Conservation (phyloP, 2,888 invertebrate species). For the Eristalinus sepulchralis region DNA sequence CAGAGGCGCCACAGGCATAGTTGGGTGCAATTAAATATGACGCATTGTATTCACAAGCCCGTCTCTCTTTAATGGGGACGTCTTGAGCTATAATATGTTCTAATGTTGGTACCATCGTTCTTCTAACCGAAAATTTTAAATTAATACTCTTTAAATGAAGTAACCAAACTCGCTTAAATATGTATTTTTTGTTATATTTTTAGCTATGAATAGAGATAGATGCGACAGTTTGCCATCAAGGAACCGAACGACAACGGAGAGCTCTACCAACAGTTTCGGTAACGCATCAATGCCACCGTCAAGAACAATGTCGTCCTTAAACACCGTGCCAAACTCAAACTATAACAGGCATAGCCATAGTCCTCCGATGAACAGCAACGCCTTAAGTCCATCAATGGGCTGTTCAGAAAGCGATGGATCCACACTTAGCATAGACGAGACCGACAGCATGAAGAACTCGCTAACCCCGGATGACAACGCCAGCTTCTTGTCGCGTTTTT, state of each 20-base stretch:
- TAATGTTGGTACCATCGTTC: no score
- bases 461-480: constrained; percentile 84
- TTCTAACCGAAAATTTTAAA: not conserved
- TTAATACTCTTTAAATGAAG: not conserved
- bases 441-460: constrained; percentile 83
- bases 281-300: constrained; percentile 79
- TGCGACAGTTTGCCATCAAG: constrained; percentile 92
- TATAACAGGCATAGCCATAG: constrained; percentile 80
- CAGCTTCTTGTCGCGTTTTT: constrained; percentile 75
- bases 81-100: no score
- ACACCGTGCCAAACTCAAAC: constrained; percentile 80
- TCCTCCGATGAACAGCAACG: constrained; percentile 80
- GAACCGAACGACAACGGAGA: constrained; percentile 86
- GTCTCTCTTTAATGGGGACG: no score
- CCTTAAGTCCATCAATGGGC: constrained; percentile 83
- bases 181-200: constrained; percentile 53
- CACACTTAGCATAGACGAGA: constrained; percentile 85
- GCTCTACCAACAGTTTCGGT: constrained; percentile 78
- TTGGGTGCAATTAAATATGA: no score
- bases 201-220: constrained; percentile 84
- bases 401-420: constrained; percentile 87
- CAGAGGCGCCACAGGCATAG: no score
- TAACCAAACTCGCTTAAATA: not conserved
- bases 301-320: constrained; percentile 80
- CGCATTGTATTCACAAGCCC: no score